A percentile compares a stretch with the other conserved stretches of the same genome.
Evolutionary conservation across 2,888 invertebrate species (phyloP).

Genomic region (Sepioteuthis lessoniana): DNA sequence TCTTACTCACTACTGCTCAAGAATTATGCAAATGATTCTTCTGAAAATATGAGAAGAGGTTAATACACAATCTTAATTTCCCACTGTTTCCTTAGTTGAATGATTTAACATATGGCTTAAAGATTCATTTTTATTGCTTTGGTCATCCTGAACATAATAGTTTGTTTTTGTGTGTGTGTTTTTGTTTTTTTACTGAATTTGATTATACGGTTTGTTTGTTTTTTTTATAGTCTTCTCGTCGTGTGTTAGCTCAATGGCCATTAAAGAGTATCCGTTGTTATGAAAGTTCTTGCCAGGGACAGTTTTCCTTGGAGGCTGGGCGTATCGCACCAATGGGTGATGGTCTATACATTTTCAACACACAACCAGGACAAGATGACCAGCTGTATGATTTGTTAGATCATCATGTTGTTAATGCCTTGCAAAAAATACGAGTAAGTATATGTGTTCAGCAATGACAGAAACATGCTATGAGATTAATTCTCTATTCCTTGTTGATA

Average conservation of each 20-base stretch:
- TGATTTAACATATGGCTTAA: too few species aligned
- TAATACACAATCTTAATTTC: too few species aligned
- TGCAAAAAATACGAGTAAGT: conserved; percentile 58
- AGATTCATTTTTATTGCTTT: too few species aligned
- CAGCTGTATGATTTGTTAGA: conserved; percentile 70
- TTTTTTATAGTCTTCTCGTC: conserved; percentile 64
- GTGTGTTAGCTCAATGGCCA: conserved; percentile 74
- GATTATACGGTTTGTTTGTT: background rate
- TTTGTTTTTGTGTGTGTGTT: too few species aligned
- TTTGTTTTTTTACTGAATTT: too few species aligned
- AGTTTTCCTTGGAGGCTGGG: conserved; percentile 71
- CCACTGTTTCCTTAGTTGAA: too few species aligned
- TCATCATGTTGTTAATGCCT: conserved; percentile 66
- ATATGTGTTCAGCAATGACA: background rate
- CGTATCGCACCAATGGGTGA: conserved; percentile 72
- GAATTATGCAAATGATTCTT: too few species aligned
- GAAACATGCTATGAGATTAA: background rate
- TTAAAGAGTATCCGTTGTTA: conserved; percentile 72
- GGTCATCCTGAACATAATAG: too few species aligned
- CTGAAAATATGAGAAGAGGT: too few species aligned
- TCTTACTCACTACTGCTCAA: too few species aligned
- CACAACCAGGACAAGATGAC: conserved; percentile 65
- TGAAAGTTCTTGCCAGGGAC: conserved; percentile 70
- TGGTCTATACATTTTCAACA: conserved; percentile 71
- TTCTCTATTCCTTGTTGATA: too few species aligned